These are phyloP conservation scores for Coturnix japonica DNA, from an alignment of 2,113 vertebrate species.

Conservation along the genomic window DNA sequence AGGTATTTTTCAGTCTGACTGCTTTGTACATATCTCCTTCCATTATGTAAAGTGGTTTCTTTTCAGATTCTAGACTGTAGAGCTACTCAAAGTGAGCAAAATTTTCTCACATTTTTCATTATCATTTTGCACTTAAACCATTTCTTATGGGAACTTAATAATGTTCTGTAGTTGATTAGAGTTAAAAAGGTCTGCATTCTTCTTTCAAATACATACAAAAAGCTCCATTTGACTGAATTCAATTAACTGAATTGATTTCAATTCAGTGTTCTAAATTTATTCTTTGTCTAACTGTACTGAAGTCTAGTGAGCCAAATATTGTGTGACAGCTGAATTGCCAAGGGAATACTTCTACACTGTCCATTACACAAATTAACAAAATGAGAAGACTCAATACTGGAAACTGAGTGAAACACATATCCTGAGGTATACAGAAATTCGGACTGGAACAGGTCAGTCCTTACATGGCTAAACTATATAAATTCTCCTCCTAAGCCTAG, in stretches of 20 bases:
- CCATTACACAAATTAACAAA: not conserved
- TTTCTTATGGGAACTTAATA: conserved; percentile 67
- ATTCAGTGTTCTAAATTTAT: conserved; percentile 44
- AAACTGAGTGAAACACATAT: not conserved
- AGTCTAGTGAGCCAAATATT: conserved; percentile 45
- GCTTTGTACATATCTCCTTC: conserved; percentile 56
- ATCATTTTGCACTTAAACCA: conserved; percentile 62
- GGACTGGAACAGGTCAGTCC: not conserved
- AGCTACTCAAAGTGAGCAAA: conserved; percentile 62
- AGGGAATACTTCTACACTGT: not conserved
- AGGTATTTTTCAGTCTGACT: conserved; percentile 53
- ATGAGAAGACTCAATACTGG: not conserved
- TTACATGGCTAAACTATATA: not conserved
- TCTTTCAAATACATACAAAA: conserved; percentile 47
- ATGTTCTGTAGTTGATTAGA: conserved; percentile 55
- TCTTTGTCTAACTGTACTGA: not conserved
- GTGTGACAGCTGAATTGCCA: conserved; percentile 42
- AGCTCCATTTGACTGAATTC: conserved; percentile 49
- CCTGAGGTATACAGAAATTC: not conserved
- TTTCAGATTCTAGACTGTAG: conserved; percentile 65
- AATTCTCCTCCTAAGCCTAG: not conserved
- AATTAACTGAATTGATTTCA: conserved; percentile 64
- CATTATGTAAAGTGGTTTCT: conserved; percentile 69
- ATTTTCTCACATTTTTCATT: conserved; percentile 54
- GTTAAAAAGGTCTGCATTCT: conserved; percentile 45